Base-by-base conservation (phyloP, 1,140 invertebrate species). In the Cyclargus thomasi region DNA sequence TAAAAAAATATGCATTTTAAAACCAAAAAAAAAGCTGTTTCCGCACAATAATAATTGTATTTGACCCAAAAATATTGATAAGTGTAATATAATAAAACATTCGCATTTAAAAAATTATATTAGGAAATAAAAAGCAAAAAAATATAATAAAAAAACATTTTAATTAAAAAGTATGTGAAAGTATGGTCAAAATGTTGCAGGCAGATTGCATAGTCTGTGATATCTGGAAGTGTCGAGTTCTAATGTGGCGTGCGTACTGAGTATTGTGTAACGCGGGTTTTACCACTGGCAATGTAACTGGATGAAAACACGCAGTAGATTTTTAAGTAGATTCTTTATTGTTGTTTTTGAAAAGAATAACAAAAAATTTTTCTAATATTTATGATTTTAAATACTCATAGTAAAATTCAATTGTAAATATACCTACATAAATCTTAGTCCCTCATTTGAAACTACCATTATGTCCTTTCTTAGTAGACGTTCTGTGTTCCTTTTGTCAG, bases 141-240 rank as follows among this genome's bases (percentile, higher is more conserved):
- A 16, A 14, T 47, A 16, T 47, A 11, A 47, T 47, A 47, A 47
- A 35, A 35, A 35, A 47, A 47, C 14, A 8, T 47, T 16, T 47
- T 47, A 47, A 47, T 47, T 47, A 47, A 47, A 47, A 47, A 47
- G 14, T 47, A 47, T 14, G 39, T 16, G 39, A 47, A 47, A 47
- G 39, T 47, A 47, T 47, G 39, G 39, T 47, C 39, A 47, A 53
- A 22, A 53, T 67, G 71, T 66, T 8, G 67, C 68, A 62, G 73
- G 17, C 36, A 18, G 63, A 63, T 77, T 77, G 63, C 69, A 64
- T 53, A 77, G 75, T 64, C 57, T 16, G 70, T 62, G n/a, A 69
- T 66, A 74, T 69, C 68, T 64, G 70, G 69, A 70, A 75, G 70
- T 63, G 71, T 21, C 75, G 69, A 64, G 70, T 47, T 62, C 18